Base-by-base conservation (phyloP, 2,888 invertebrate genomes). In the Sesia apiformis region DNA sequence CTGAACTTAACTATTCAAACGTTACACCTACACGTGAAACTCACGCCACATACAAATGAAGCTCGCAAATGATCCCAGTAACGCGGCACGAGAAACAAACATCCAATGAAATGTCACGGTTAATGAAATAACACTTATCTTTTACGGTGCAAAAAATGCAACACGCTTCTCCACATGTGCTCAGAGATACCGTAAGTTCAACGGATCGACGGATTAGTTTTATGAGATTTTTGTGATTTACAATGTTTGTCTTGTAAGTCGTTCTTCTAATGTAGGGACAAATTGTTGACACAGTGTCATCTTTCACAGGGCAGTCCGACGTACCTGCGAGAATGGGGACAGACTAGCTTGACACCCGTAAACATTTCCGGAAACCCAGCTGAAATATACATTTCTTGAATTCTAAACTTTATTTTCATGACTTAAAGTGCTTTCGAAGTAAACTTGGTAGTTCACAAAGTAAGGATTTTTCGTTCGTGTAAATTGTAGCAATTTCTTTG, bases 281-380 rank as follows among this genome's bases (percentile, higher is more conserved):
- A 86, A 84, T 86, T 89, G 87, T 86, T 87, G 81, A 84, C 82
- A 74, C 70, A 80, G 86, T 84, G 78, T 87, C 87, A 78, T 81
- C 78, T 88, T 88, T 85, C 87, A 81, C 76, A 74, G 79, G 78
- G 80, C 57, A 50, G 56, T 74, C 80, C 77, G 72, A 70, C 68
- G 60, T 83, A 83, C 83, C 83, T 85, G 81, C 72, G 39, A 23
- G 38, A 50, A 50, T 38, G 8, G 38, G 50, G 38, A 38, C 50
- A 38, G 23, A 46, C 46, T 46, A 46, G 8, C 46, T n/a, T 23
- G 46, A 7, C 23, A 46, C 8, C 23, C 8, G 23, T 46, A 46
- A 46, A 46, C 46, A 46, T 46, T 46, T 46, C 7, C 23, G 23
- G 46, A 46, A 46, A 55, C 54, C 53, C 41, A 59, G 60, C 52